A percentile compares a stretch with the other conserved stretches of the same genome.
Evolutionary conservation across 2,888 invertebrate genomes (phyloP).

Genomic region (Ochropleura plecta): DNA sequence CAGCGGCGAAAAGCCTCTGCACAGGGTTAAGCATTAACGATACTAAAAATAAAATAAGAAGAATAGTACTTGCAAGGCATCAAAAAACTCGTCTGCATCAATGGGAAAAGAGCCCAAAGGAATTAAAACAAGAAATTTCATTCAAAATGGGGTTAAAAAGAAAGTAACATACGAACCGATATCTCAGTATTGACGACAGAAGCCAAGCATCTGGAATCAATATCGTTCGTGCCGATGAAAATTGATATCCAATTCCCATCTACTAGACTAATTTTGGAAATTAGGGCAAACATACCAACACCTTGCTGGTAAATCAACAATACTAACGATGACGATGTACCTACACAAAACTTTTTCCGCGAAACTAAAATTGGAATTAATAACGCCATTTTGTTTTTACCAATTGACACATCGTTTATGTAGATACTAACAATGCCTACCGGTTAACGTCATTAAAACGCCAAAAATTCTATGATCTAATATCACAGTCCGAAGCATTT

Average conservation of each 20-base stretch:
- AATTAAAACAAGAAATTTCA: background rate
- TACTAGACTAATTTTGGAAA: slow-evolving; percentile 1
- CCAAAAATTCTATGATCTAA: too few species aligned
- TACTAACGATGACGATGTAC: background rate
- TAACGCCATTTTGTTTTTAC: too few species aligned
- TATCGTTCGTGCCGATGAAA: background rate
- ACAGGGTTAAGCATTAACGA: too few species aligned
- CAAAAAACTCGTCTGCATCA: background rate
- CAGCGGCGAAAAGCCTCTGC: too few species aligned
- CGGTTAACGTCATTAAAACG: too few species aligned
- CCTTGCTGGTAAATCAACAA: background rate
- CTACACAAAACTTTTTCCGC: too few species aligned
- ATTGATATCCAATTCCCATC: background rate
- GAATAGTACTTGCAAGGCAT: background rate
- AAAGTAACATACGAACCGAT: background rate
- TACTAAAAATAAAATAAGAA: too few species aligned
- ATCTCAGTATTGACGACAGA: background rate
- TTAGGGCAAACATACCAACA: slow-evolving; percentile 5
- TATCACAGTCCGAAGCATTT: background rate
- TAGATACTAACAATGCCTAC: too few species aligned
- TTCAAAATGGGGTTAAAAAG: background rate
- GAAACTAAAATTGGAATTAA: too few species aligned
- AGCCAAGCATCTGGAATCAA: slow-evolving; percentile 21
- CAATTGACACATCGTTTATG: too few species aligned
- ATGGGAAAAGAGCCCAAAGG: background rate